Conservation (phyloP, 1,140 invertebrate species). For the Lerema accius region DNA sequence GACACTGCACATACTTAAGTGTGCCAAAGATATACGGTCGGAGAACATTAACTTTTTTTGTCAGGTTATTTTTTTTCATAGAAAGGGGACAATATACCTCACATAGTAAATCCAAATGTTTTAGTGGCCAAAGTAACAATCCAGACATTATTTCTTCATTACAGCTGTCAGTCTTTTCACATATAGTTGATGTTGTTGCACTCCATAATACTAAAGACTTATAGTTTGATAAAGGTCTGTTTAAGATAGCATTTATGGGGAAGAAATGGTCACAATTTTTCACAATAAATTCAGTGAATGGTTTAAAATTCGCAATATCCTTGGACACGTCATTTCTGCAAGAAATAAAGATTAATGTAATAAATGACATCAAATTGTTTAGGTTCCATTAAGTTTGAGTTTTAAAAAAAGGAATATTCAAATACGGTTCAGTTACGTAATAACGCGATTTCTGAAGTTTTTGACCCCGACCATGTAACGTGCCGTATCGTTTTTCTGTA, state of each 20-base stretch:
- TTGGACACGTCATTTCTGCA: slow-evolving; percentile 40
- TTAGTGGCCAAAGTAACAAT: slow-evolving; percentile 54
- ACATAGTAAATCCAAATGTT: slow-evolving; percentile 39
- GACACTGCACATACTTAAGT: no score
- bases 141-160: slow-evolving; percentile 32
- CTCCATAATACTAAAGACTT: slow-evolving; percentile 53
- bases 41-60: no score
- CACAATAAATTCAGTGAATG: slow-evolving; percentile 45
- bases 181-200: slow-evolving; percentile 49
- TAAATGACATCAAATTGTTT: no score
- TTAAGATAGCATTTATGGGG: slow-evolving; percentile 40
- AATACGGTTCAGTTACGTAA: no score
- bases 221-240: slow-evolving; percentile 39
- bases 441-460: no score
- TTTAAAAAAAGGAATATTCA: no score
- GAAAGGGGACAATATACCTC: slow-evolving; percentile 45
- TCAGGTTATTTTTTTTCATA: no score
- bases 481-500: no score
- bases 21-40: no score
- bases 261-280: slow-evolving; percentile 33
- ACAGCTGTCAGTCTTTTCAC: slow-evolving; percentile 30
- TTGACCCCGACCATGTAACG: no score
- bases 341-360: slow-evolving; percentile 10
- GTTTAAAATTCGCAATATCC: slow-evolving; percentile 43
- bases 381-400: no score